Evolutionary conservation across 1,140 invertebrate genomes (phyloP), one percentile per base, ranked within the genome.

Genomic region (Medauroidea extradentata): DNA sequence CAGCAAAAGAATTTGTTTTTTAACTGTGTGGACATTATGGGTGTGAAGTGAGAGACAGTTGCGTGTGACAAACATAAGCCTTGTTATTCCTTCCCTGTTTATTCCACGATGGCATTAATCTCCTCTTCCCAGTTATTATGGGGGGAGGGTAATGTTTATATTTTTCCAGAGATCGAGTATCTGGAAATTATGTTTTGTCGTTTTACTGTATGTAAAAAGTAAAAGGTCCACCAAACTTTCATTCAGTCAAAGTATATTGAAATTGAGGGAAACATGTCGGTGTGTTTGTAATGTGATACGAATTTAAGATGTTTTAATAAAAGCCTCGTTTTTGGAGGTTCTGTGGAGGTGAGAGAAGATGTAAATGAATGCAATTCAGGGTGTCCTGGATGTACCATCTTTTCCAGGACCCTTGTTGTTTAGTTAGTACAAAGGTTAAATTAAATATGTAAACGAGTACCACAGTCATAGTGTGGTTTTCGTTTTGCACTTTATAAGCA

Each of bases 391-490:
- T 42, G 13, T 41, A 48, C 56, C 56, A 57, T 57, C 56, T 57
- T 2, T 27, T 14, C 24, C 56, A 24, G 29, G 25, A 27, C 5
- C 23, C 61, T 62, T 63, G 67, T 60, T 71, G 65, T 69, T 73
- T 73, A 71, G 68, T 69, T 73, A 70, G 70, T 72, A 70, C 67
- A 72, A 70, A 71, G 63, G 62, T 62, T 63, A 63, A 64, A 63
- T 64, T 64, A 63, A 63, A 69, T 61, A 65, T 65, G 48, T 52
- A 60, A 53, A 46, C 62, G 67, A 62, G 67, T 70, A 75, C 69
- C 68, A 68, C 71, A 75, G 67, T 61, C 67, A 69, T 72, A 69
- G 68, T 66, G 67, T 70, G 71, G 72, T 73, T 70, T 72, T 74
- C 76, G 74, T 76, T 57, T 57, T 57, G 25, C 56, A 34, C 46